Conservation (phyloP, 2,888 invertebrate genomes). For the Strigamia maritima region DNA sequence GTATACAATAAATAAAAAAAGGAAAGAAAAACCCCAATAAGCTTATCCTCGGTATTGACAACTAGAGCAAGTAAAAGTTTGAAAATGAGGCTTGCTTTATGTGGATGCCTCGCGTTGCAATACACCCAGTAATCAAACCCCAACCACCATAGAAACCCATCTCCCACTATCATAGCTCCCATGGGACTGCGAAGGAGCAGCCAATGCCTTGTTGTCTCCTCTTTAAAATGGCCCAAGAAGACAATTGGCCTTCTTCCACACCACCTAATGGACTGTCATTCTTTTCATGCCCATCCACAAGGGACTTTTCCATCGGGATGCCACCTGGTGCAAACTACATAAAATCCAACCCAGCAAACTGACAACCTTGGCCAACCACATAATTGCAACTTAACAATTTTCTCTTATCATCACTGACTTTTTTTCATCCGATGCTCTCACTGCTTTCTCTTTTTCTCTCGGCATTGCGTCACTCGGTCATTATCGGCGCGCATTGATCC, state of each 20-base stretch:
- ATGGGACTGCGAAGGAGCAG: conserved; percentile 9
- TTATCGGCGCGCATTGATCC: conserved; percentile 5
- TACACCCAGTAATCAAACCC: conserved; percentile 15
- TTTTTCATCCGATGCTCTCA: neutral
- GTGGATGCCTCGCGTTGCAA: conserved; percentile 1
- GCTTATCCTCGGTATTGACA: conserved; percentile 2
- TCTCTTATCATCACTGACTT: neutral
- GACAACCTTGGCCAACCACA: neutral
- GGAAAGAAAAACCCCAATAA: neutral
- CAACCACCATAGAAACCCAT: conserved; percentile 19
- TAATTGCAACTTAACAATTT: conserved; percentile 3
- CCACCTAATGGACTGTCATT: conserved; percentile 23
- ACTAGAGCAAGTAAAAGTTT: neutral
- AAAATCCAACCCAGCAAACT: conserved; percentile 3
- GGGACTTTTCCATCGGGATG: conserved; percentile 16
- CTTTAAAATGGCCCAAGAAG: conserved; percentile 23
- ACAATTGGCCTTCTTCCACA: conserved; percentile 19
- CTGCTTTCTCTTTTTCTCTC: neutral
- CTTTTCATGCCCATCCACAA: conserved; percentile 23
- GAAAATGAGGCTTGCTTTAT: conserved; percentile 23
- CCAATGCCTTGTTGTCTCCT: conserved; percentile 2
- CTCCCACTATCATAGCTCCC: conserved; percentile 23
- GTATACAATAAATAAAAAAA: neutral
- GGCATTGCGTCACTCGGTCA: neutral
- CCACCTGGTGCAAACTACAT: conserved; percentile 15